Base-by-base conservation (phyloP, 2,113 vertebrate species). In the Nicator chloris region DNA sequence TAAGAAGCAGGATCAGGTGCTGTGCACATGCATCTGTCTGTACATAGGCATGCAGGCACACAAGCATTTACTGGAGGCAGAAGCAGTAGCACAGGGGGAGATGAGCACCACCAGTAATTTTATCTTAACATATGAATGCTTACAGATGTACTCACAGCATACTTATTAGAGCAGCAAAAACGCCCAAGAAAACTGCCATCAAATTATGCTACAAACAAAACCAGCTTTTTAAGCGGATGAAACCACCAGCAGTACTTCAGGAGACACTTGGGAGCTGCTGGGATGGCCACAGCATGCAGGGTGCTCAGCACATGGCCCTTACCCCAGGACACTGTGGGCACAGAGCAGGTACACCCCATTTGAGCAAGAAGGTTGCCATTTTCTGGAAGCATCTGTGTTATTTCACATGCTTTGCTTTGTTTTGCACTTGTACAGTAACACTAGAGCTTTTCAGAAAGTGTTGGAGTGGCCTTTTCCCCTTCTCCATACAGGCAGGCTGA, bases 1-100 rank as follows among this genome's bases (percentile, higher is more conserved):
- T 84, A 88, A 91, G 84, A 23, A 87, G 84, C 73, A 40, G 50
- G 79, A 81, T 92, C 70, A 86, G 88, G 91, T 94, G 89, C 64
- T 50, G 63, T 6, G 12, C 28, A 18, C 78, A 51, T 11, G 57
- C 86, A 72, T 84, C 84, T 81, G 54, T 53, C 54, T 69, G 59
- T 63, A 57, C 39, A 27, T 0, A 18, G 56, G 82, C 85, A 64
- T 7, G 45, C 65, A 68, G 57, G 87, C 90, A 83, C 30, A 66
- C 1, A 5, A 63, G 76, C 47, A 17, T 59, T 65, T 53, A 42
- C 50, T 40, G 83, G 63, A 87, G 84, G 70, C 40, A 78, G 65
- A 66, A 80, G 68, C 65, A 76, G 82, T 7, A 40, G 90, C 68
- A 63, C 4, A 40, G 65, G 53, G 53, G 47, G 17, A 92, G 88